Percentiles rank a stretch among this genome's conserved stretches.
These are phyloP conservation scores for Rhagoletis pomonella DNA, from an alignment of 1,140 invertebrate species.

Conservation along the genomic window DNA sequence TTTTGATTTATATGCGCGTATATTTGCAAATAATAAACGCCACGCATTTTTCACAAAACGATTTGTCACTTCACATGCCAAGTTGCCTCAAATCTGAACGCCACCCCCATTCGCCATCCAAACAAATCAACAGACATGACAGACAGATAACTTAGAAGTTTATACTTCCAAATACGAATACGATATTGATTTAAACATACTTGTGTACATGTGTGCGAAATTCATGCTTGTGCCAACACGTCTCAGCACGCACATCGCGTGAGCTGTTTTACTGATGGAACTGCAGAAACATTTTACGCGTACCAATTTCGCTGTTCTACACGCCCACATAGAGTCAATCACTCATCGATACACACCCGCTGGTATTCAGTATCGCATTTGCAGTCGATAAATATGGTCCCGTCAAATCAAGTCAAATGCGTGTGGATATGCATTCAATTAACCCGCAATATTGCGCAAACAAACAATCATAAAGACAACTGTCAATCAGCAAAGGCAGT, in stretches of 20 bases:
- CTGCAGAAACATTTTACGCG: constrained; percentile 6
- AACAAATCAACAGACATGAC: background rate
- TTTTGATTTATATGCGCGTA: background rate
- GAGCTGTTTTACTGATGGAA: constrained; percentile 10
- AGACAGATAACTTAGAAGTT: background rate
- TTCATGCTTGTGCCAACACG: background rate
- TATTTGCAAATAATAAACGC: constrained; percentile 19
- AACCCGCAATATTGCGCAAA: background rate
- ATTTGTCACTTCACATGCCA: constrained; percentile 32
- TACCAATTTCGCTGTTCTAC: constrained; percentile 18
- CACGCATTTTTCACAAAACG: constrained; percentile 22
- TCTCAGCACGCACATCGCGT: constrained; percentile 21
- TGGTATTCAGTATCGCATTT: background rate
- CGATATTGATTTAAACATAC: background rate
- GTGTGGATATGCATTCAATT: constrained; percentile 39
- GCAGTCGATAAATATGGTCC: background rate
- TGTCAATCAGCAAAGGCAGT: background rate
- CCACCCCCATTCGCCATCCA: background rate
- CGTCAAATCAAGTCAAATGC: background rate
- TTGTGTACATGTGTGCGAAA: background rate
- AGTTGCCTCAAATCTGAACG: background rate
- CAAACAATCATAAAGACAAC: background rate
- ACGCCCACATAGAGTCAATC: background rate
- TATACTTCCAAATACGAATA: background rate
- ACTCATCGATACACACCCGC: background rate